Evolutionary conservation across 2,113 vertebrate genomes (phyloP), one percentile per base, ranked within the genome.

Genomic region (Rhynchomys soricoides): DNA sequence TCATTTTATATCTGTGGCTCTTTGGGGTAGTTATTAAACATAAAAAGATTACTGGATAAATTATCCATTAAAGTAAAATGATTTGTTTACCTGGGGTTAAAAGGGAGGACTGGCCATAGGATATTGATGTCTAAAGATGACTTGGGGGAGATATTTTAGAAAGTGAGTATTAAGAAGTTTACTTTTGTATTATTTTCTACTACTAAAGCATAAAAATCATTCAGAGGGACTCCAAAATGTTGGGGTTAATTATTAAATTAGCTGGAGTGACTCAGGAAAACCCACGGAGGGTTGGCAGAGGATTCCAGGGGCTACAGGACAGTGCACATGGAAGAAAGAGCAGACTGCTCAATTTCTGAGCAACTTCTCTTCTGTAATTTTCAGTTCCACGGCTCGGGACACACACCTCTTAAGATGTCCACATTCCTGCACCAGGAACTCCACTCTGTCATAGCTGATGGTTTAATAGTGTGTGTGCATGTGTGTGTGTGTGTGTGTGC

Each of bases 341-440:
- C 21, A 17, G 31, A 21, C 91, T 98, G 83, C 52, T 83, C 31
- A 68, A 34, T 34, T 68, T 34, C 66, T 68, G 66, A 34, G 31
- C 31, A 34, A 68, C 95, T 97, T 29, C 34, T 52, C 29, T 79
- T 37, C 17, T 83, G 48, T 26, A 37, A 34, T 6, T 21, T 92
- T 5, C 62, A 91, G 11, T 40, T 17, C 19, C 50, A 52, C 17
- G 2, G 62, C 94, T 96, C 93, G 89, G 93, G 93, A 70, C 79
- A 48, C 11, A 92, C 11, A n/a, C 50, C 96, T 98, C 94, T 85
- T 40, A 88, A 26, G 91, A 97, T 94, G n/a, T 8, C 92, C 71
- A 37, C 17, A 82, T 94, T 31, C 22, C 78, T 87, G 85, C 97
- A 86, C 85, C 1, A 83, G 73, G 70, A 70, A 92, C 10, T 52